Conservation (phyloP, 2,888 invertebrate genomes). For the Acleris sparsana region DNA sequence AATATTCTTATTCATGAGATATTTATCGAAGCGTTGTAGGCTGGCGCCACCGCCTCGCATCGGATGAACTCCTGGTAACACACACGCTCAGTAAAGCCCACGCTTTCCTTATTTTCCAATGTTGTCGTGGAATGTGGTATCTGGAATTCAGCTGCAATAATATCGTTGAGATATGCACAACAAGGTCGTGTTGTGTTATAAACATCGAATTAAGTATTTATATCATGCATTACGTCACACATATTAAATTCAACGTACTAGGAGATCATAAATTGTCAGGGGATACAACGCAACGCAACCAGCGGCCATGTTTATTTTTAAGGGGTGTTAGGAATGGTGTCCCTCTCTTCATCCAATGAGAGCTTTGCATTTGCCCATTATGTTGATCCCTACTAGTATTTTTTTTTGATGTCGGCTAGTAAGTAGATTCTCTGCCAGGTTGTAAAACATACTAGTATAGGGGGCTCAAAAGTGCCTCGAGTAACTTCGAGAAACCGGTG, state of each 20-base stretch:
- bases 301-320: constrained; percentile 17
- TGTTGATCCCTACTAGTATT: constrained; percentile 4
- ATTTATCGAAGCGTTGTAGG: constrained; percentile 55
- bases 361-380: constrained; percentile 12
- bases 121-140: not conserved
- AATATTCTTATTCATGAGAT: constrained; percentile 77
- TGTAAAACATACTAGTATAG: too few relatives aligned
- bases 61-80: constrained; percentile 28
- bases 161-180: too few relatives aligned
- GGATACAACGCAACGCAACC: constrained; percentile 40
- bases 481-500: too few relatives aligned
- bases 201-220: too few relatives aligned
- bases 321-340: constrained; percentile 30
- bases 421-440: too few relatives aligned
- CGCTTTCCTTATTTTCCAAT: constrained; percentile 12
- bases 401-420: not conserved
- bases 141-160: not conserved
- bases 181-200: too few relatives aligned
- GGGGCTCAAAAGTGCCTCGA: too few relatives aligned
- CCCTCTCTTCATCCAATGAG: constrained; percentile 15
- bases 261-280: constrained; percentile 51
- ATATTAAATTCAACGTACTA: constrained; percentile 50
- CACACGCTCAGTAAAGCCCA: constrained; percentile 11
- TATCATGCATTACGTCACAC: constrained; percentile 51
- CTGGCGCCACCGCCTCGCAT: constrained; percentile 31